phyloP scores from a whole-genome alignment of 2,113 vertebrate species.

The Labeo catla region DNA sequence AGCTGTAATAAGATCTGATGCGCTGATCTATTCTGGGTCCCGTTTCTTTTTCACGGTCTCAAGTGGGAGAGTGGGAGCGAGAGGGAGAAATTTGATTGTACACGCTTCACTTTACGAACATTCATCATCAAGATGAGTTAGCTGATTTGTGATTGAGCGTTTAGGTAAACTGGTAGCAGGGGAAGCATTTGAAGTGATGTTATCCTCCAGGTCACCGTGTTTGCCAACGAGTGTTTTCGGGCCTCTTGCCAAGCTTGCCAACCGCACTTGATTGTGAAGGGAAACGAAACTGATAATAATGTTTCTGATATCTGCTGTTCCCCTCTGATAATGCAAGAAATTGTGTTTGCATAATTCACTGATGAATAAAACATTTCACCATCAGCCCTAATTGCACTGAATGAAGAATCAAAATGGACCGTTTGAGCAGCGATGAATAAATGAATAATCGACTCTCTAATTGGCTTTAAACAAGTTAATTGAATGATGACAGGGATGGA shows the following conservation, averaged over 20 bases:
- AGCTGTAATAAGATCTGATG: conserved; percentile 15
- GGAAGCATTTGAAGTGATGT: not conserved
- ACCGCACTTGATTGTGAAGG: conserved; percentile 7
- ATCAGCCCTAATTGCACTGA: conserved; percentile 33
- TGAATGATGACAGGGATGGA: conserved; percentile 43
- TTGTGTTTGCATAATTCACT: conserved; percentile 40
- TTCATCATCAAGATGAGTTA: conserved; percentile 15
- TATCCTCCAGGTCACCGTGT: conserved; percentile 9
- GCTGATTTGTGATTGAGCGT: not conserved
- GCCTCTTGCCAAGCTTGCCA: not conserved
- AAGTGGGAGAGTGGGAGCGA: not conserved
- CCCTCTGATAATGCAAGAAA: conserved; percentile 34
- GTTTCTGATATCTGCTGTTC: conserved; percentile 14
- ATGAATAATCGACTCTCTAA: conserved; percentile 35
- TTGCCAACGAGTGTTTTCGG: conserved; percentile 31
- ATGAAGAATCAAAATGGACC: conserved; percentile 44
- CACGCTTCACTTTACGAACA: not conserved
- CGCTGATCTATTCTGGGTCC: not conserved
- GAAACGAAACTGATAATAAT: conserved; percentile 38
- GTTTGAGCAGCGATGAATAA: conserved; percentile 48
- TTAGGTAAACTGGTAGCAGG: not conserved
- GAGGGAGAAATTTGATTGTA: conserved; percentile 27
- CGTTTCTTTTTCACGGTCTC: conserved; percentile 1
- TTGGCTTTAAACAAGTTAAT: conserved; percentile 53
- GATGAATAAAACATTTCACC: conserved; percentile 46